Evolutionary conservation across 2,113 vertebrate species (phyloP), one percentile per base, ranked within the genome.

Genomic region (Anhinga rufa): DNA sequence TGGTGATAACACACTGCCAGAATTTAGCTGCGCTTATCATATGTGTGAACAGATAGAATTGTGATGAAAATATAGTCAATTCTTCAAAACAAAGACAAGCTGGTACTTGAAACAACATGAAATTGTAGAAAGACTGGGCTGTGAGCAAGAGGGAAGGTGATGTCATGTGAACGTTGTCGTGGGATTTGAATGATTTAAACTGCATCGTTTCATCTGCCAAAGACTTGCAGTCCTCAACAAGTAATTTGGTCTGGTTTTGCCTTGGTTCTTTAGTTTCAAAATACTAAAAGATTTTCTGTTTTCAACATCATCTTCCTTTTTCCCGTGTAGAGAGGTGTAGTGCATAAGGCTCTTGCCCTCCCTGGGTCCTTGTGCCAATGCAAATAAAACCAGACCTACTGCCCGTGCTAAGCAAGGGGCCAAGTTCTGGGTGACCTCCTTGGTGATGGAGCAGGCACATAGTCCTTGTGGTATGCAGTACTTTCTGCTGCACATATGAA

Each of bases 51-150:
- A 77, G 44, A 28, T 95, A 38, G 46, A 91, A 66, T 65, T 71
- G n/a, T 32, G 40, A 61, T 79, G 81, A 82, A 91, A 69, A 49
- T 69, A 25, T 1, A 89, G 36, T 69, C 22, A n/a, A 29, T 82
- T 86, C 22, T 87, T 85, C 60, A 92, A 79, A 93, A 91, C 61
- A 80, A 90, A 55, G 81, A 72, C 83, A 82, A 87, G 86, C 36
- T 84, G 36, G 4, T 85, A 46, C 81, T 57, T 92, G 89, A 87
- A 93, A 80, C 46, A 60, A 20, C 28, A n/a, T 34, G 49, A 69
- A 86, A 34, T 68, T 86, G 77, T 72, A 57, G 61, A 44, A 81
- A 69, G 46, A 44, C 26, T 34, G 38, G 60, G 60, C 38, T 0
- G 0, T 60, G 70, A 58, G 70, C 46, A 70, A 10, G 28, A 54